phyloP scores from a whole-genome alignment of 2,113 vertebrate species.

The Gymnarchus niloticus region DNA sequence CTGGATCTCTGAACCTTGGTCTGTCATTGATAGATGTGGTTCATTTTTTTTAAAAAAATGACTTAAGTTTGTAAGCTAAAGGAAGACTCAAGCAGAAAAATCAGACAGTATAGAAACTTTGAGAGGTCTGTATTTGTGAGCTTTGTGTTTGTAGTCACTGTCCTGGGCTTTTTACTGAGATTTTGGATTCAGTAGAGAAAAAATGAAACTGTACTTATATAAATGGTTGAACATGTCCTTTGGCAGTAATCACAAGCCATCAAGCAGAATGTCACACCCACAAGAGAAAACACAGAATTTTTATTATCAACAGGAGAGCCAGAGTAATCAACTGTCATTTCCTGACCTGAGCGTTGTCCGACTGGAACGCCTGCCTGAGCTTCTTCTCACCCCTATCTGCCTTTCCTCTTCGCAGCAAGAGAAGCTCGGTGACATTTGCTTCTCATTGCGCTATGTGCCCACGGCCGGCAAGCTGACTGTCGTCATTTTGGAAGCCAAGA shows the following conservation, averaged over 20 bases:
- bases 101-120: neutral
- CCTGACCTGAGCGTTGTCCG: neutral
- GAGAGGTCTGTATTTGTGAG: neutral
- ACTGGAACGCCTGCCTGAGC: neutral
- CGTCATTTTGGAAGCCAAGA: conserved; percentile 90
- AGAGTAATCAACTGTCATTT: neutral
- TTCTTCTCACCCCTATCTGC: neutral
- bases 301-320: neutral
- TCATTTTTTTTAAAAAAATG: neutral
- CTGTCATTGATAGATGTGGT: neutral
- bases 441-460: conserved; percentile 58
- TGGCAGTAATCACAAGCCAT: neutral
- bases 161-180: neutral
- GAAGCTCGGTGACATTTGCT: conserved; percentile 80
- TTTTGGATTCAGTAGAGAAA: too few relatives aligned
- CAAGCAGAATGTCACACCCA: neutral
- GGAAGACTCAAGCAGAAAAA: neutral
- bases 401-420: conserved; percentile 68
- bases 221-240: neutral
- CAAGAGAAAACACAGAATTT: neutral
- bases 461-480: conserved; percentile 91
- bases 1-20: neutral
- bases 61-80: neutral
- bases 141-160: neutral
- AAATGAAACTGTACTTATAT: neutral